Percentiles rank a stretch among this genome's conserved stretches.
These are phyloP conservation scores for Stramonita haemastoma DNA, from an alignment of 2,888 invertebrate species.

Conservation along the genomic window DNA sequence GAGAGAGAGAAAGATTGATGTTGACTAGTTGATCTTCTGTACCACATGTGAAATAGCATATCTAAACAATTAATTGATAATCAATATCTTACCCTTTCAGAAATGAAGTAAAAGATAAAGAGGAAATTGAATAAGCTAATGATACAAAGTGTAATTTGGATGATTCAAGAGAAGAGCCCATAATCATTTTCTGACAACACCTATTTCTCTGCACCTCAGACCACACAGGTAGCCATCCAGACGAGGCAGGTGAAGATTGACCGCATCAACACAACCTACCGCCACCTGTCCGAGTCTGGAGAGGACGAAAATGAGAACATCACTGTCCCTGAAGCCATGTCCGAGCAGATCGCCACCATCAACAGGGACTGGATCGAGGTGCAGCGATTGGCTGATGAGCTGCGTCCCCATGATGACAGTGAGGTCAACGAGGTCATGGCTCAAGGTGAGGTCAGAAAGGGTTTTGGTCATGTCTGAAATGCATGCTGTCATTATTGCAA, in stretches of 20 bases:
- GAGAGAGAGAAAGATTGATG: too few species aligned
- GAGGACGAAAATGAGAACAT: slow-evolving; percentile 57
- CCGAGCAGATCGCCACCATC: slow-evolving; percentile 64
- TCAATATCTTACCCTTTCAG: too few species aligned
- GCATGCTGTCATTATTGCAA: too few species aligned
- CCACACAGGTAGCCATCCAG: slow-evolving; percentile 32
- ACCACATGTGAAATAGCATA: too few species aligned
- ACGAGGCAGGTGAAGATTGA: slow-evolving; percentile 28
- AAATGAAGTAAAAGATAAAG: too few species aligned
- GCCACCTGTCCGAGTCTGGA: slow-evolving; percentile 51
- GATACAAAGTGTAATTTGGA: too few species aligned
- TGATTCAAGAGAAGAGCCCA: too few species aligned
- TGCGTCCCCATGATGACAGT: slow-evolving; percentile 52
- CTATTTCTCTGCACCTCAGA: slow-evolving; percentile 2
- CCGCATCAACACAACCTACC: slow-evolving; percentile 61
- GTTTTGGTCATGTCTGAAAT: not conserved
- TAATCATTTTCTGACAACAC: too few species aligned
- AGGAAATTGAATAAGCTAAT: too few species aligned
- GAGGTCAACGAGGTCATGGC: slow-evolving; percentile 57
- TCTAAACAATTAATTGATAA: too few species aligned
- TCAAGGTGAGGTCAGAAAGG: slow-evolving; percentile 60
- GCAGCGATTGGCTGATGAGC: slow-evolving; percentile 63
- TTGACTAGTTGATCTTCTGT: too few species aligned
- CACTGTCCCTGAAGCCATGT: slow-evolving; percentile 62
- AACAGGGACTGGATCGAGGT: slow-evolving; percentile 72